These are phyloP conservation scores for Psilopsiagon aurifrons DNA, from an alignment of 2,113 vertebrate species.

Conservation along the genomic window DNA sequence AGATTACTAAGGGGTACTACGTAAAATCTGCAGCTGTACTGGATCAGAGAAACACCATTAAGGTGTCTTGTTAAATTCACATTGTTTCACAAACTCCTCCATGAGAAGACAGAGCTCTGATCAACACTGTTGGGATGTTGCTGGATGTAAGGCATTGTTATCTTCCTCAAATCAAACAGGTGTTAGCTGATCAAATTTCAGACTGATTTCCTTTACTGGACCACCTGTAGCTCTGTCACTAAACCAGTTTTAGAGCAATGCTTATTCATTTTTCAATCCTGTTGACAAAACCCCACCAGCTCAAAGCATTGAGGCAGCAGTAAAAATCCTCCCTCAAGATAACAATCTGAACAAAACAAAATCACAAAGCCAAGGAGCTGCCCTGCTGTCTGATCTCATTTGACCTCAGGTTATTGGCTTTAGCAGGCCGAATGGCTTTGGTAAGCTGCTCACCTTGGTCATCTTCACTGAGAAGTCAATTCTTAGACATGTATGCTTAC, in stretches of 20 bases:
- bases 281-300: not conserved
- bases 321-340: not conserved
- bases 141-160: not conserved
- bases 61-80: not conserved
- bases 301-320: not conserved
- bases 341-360: not conserved
- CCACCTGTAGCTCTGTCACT: not conserved
- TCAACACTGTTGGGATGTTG: not conserved
- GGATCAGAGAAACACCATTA: not conserved
- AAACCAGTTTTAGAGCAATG: not conserved
- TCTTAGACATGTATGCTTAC: not conserved
- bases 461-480: not conserved
- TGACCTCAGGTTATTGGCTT: not conserved
- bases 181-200: not conserved
- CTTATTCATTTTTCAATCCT: not conserved
- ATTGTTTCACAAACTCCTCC: not conserved
- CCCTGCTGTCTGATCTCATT: not conserved
- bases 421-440: not conserved
- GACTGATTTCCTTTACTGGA: not conserved
- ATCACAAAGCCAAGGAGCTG: not conserved
- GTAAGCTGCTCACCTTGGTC: not conserved
- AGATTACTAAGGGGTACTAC: not conserved
- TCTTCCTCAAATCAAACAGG: not conserved
- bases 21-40: not conserved
- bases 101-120: not conserved